Conservation (phyloP, 2,888 invertebrate species). For the Pachydiplax longipennis region DNA sequence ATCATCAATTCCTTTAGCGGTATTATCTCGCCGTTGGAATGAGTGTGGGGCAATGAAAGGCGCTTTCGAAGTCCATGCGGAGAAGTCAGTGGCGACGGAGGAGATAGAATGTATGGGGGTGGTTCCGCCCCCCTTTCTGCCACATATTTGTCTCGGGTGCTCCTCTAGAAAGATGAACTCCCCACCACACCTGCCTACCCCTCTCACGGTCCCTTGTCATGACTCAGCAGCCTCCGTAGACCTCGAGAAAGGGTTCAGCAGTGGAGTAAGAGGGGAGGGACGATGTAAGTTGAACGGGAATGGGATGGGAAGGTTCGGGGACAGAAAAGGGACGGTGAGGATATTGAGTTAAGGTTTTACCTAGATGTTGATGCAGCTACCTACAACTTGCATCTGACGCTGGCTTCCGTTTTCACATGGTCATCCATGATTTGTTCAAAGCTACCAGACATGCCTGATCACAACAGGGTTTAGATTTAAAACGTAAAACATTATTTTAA, state of each 20-base stretch:
- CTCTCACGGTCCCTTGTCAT: neutral
- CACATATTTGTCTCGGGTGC: too few species aligned
- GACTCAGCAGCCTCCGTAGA: neutral
- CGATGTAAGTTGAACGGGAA: neutral
- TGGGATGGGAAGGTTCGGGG: neutral
- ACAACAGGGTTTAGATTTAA: too few species aligned
- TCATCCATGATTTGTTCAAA: too few species aligned
- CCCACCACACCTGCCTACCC: neutral
- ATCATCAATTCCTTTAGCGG: conserved; percentile 5
- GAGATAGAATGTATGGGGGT: neutral
- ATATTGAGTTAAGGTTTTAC: neutral
- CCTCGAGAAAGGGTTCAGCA: neutral
- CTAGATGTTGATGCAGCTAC: too few species aligned
- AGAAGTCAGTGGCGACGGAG: neutral
- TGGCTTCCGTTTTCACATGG: too few species aligned
- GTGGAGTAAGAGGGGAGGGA: neutral
- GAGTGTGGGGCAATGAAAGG: neutral
- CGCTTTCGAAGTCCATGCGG: neutral
- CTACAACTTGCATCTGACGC: too few species aligned
- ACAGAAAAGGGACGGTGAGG: neutral
- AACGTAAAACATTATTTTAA: too few species aligned
- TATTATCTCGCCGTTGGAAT: neutral
- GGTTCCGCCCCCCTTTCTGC: neutral
- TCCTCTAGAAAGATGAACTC: neutral
- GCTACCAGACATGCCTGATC: too few species aligned